Conservation (phyloP, 2,113 vertebrate species). For the Gallinago paraguaiae region DNA sequence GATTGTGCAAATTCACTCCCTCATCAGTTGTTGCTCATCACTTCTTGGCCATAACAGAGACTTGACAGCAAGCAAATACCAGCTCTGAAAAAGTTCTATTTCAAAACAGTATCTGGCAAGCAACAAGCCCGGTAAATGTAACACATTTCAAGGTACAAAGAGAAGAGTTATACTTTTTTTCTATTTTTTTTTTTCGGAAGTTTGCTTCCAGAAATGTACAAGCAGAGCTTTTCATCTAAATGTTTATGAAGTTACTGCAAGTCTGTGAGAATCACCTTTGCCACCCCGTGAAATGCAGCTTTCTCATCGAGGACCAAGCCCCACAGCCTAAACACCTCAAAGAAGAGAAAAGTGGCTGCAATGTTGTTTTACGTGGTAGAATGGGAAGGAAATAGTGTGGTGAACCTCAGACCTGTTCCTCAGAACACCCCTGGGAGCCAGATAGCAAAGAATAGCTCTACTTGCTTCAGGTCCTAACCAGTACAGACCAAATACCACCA, state of each 20-base stretch:
- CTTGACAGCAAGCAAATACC: neutral
- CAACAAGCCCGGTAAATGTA: neutral
- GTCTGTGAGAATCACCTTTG: neutral
- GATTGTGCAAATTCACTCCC: conserved; percentile 50
- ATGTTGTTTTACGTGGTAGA: neutral
- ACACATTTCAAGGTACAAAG: neutral
- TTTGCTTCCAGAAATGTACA: neutral
- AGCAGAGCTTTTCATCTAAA: neutral
- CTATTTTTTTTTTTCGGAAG: neutral
- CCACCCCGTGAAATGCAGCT: neutral
- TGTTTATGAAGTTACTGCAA: neutral
- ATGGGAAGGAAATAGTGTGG: rapidly evolving
- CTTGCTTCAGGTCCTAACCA: neutral
- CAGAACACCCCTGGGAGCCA: neutral
- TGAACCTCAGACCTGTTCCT: neutral
- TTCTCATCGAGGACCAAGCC: neutral
- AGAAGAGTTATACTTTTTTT: neutral
- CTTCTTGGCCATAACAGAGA: neutral
- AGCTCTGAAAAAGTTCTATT: neutral
- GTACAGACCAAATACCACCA: neutral
- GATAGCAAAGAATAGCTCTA: neutral
- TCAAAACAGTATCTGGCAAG: neutral
- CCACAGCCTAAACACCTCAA: neutral
- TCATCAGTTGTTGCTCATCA: neutral
- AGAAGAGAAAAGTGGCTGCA: neutral